phyloP scores from a whole-genome alignment of 2,113 vertebrate species.

The Phaethornis superciliosus region DNA sequence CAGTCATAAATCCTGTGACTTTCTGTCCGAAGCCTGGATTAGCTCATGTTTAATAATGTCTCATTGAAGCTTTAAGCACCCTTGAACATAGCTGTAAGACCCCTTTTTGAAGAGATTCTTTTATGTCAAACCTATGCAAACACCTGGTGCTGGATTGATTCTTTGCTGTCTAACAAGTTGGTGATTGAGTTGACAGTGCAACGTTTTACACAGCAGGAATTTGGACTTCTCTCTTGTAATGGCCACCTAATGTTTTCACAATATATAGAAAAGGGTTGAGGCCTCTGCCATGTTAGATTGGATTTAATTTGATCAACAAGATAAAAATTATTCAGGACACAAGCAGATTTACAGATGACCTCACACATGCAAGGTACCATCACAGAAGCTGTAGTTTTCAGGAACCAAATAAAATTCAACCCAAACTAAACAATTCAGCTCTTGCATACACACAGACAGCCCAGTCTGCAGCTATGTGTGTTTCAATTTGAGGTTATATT shows the following conservation, averaged over 20 bases:
- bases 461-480: neutral
- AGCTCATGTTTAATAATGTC: neutral
- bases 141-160: neutral
- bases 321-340: neutral
- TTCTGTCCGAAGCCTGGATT: neutral
- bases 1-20: neutral
- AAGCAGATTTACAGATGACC: neutral
- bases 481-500: neutral
- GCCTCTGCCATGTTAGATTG: neutral
- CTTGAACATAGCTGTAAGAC: neutral
- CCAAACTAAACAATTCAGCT: neutral
- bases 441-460: neutral
- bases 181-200: neutral
- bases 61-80: neutral
- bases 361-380: neutral
- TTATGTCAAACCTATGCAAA: fast-evolving
- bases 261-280: neutral
- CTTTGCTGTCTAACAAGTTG: neutral
- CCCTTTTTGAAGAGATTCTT: neutral
- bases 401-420: neutral
- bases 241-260: neutral
- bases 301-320: neutral
- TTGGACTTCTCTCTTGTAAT: neutral
- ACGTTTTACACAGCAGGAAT: neutral
- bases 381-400: neutral